These are phyloP conservation scores for Montipora sp. DNA, from an alignment of 64 coral and sea anemone genomes.

Conservation along the genomic window DNA sequence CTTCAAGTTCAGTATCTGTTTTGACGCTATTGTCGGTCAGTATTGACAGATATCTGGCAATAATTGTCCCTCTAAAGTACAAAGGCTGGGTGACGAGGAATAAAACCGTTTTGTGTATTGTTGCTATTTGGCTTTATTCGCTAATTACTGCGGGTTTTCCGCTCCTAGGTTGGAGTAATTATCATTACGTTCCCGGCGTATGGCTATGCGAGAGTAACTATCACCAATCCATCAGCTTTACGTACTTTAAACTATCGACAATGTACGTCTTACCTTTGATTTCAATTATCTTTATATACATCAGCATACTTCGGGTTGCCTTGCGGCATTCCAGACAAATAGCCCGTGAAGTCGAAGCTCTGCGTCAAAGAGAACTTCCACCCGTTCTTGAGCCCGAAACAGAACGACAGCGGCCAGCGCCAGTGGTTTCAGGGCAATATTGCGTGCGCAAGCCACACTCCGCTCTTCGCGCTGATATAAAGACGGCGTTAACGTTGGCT, in stretches of 20 bases:
- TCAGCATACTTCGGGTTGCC: constrained; percentile 67
- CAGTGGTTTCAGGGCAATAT: constrained; percentile 63
- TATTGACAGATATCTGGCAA: constrained; percentile 88
- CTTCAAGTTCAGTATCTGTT: constrained; percentile 74
- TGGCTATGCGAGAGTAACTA: constrained; percentile 91
- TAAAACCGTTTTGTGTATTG: constrained; percentile 61
- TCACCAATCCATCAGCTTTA: constrained; percentile 52
- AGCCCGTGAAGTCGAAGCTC: constrained; percentile 67
- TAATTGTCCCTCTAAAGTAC: constrained; percentile 78
- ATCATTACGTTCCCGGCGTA: constrained; percentile 50
- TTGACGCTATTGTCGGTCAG: constrained; percentile 84
- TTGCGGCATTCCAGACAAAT: constrained; percentile 87
- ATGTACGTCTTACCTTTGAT: constrained; percentile 76
- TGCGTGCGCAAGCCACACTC: constrained; percentile 92
- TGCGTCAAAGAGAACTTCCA: constrained; percentile 54
- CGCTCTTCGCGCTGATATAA: constrained; percentile 72
- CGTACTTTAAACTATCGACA: constrained; percentile 75
- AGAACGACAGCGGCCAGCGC: constrained; percentile 18
- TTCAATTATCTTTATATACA: constrained; percentile 79
- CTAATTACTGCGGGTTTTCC: constrained; percentile 77
- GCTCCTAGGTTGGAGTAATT: constrained; percentile 71
- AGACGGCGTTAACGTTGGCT: constrained; percentile 65
- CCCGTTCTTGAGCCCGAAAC: background rate
- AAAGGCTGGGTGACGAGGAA: constrained; percentile 73
- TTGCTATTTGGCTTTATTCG: constrained; percentile 68